A percentile compares a stretch with the other conserved stretches of the same genome.
Evolutionary conservation across 2,888 invertebrate species (phyloP).

Genomic region (Capitulum mitella): DNA sequence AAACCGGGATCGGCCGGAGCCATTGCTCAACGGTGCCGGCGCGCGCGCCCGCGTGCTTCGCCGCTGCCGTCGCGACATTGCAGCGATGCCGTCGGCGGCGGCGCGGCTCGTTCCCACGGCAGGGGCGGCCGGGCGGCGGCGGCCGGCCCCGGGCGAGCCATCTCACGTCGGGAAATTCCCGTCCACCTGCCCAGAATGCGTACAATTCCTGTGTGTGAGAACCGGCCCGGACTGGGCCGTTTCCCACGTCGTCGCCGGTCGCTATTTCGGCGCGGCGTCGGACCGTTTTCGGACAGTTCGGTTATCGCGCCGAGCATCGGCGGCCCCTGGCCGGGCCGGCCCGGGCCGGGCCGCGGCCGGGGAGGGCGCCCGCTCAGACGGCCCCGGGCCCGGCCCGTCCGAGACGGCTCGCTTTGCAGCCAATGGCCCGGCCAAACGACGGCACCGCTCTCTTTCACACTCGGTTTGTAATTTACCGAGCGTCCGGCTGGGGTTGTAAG

Average conservation of each 20-base stretch:
- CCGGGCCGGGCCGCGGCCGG: neutral
- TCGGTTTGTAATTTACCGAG: slow-evolving; percentile 9
- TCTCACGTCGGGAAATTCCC: neutral
- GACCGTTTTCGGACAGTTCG: neutral
- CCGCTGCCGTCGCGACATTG: neutral
- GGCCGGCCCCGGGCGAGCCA: neutral
- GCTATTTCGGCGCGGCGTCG: neutral
- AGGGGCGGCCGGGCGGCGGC: neutral
- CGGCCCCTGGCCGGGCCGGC: neutral
- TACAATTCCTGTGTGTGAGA: slow-evolving; percentile 3
- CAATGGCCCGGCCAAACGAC: neutral
- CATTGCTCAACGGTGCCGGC: no score
- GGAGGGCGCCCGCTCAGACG: no score
- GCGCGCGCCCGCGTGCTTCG: no score
- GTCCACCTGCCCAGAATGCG: slow-evolving; percentile 11
- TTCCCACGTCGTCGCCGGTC: neutral
- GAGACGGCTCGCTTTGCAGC: neutral
- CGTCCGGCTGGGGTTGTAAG: neutral
- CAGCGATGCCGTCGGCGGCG: neutral
- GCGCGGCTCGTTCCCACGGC: neutral
- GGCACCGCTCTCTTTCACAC: slow-evolving; percentile 9
- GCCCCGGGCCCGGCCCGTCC: neutral
- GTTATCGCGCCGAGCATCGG: neutral
- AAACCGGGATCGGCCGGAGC: no score
- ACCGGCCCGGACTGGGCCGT: neutral